Conservation (phyloP, 1,140 invertebrate species). For the Caenorhabditis brenneri region DNA sequence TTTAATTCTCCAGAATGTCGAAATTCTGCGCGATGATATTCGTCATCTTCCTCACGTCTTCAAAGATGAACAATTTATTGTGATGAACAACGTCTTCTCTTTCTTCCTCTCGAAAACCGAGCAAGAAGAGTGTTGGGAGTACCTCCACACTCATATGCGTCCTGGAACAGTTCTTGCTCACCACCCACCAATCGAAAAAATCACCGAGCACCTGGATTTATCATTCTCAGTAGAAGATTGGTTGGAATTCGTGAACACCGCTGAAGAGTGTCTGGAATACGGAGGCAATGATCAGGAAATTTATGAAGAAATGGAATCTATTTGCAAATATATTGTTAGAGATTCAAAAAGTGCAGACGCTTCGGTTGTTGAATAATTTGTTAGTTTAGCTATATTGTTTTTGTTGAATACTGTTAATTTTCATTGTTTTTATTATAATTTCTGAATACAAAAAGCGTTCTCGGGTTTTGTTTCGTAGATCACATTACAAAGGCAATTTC, state of each 20-base stretch:
- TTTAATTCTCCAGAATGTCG: neutral
- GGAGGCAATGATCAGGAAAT: neutral
- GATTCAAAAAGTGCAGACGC: neutral
- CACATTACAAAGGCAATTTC: neutral
- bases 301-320: constrained; percentile 17
- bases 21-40: constrained; percentile 18
- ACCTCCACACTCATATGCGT: constrained; percentile 20
- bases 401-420: neutral
- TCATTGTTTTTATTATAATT: neutral
- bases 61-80: constrained; percentile 12
- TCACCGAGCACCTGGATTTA: constrained; percentile 1
- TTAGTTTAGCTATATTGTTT: neutral
- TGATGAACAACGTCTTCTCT: constrained; percentile 11
- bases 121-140: constrained; percentile 28
- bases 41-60: neutral
- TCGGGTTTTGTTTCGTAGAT: neutral
- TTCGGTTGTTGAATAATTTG: neutral
- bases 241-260: constrained; percentile 16
- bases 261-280: neutral
- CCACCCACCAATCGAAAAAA: constrained; percentile 14
- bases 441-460: no score
- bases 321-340: constrained; percentile 34
- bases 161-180: neutral
- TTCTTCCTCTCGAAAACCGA: constrained; percentile 25
- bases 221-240: neutral